Base-by-base conservation (phyloP, 37 sponge, comb jelly and placozoan genomes). In the Spongilla lacustris region DNA sequence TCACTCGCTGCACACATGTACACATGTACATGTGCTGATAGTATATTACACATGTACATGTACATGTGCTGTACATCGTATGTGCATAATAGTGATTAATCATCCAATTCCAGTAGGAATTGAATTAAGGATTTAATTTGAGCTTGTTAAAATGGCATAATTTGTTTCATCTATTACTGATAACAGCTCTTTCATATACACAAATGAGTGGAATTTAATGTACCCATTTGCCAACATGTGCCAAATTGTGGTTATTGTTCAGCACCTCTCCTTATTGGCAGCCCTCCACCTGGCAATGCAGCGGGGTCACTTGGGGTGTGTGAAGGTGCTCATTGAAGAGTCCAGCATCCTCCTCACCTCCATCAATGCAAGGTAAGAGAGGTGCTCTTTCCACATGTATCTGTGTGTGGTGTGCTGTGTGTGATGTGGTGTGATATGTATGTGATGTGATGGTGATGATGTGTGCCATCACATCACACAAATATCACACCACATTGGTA, bases 261-360 rank as follows among this genome's bases (percentile, higher is more conserved):
- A 41, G 6, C 41, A 41, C 41, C 3, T 17, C 21, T 58, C 21
- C 19, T 1, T 58, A 17, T 58, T 14, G 19, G 12, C 86, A 84
- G 93, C 92, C 33, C 90, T 97, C 10, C 98, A 97, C 46, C 26
- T 95, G 0, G 90, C 94, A 32, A 85, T 97, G 87, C 90, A 95
- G 80, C 73, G 84, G 30, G 98, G 96, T 4, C 92, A 95, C 81
- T 36, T 93, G 36, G 76, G 77, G 19, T 91, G 93, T 82, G 92
- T 75, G 29, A 74, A 78, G 76, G 91, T 89, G 0, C 86, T 97
- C 2, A 76, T 97, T 70, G 89, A 88, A 26, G 94, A 97, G 50
- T 87, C 88, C 6, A 46, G 67, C 35, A 76, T 88, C 70, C 85
- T 91, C 86, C 69, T 95, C 9, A 33, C 68, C 8, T 88, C 94